Percentiles rank a stretch among this genome's conserved stretches.
Conservation (phyloP, 2,113 vertebrate genomes). For the Rhinolophus sinicus region DNA sequence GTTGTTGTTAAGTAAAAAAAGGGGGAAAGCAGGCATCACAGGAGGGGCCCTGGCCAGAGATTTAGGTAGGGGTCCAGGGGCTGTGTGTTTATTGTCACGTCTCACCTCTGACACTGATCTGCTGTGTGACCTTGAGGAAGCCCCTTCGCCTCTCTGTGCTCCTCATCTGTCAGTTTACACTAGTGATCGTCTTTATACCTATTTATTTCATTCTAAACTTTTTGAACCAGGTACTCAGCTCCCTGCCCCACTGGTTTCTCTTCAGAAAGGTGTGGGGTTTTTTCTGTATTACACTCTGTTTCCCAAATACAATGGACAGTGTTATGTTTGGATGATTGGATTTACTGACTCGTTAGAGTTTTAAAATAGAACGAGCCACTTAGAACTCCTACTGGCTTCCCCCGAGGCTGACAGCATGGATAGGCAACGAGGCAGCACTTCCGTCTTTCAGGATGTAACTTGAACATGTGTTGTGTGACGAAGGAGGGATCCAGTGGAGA, state of each 20-base stretch:
- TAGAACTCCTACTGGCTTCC: neutral
- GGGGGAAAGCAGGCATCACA: neutral
- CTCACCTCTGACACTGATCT: neutral
- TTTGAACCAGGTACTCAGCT: neutral
- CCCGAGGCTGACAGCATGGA: neutral
- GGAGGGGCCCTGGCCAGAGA: neutral
- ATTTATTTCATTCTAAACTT: neutral
- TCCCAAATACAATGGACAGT: slow-evolving; percentile 9
- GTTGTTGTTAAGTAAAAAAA: neutral
- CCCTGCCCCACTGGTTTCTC: neutral
- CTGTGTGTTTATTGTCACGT: neutral
- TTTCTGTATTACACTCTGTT: neutral
- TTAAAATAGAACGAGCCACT: slow-evolving; percentile 2
- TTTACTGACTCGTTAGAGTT: slow-evolving; percentile 7
- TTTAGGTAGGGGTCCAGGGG: accelerated
- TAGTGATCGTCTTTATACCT: neutral
- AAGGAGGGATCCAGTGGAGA: neutral
- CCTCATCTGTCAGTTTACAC: neutral
- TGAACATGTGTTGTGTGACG: neutral
- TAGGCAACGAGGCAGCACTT: neutral
- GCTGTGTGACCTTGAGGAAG: neutral
- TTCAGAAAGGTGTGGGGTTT: neutral
- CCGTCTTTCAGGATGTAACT: neutral
- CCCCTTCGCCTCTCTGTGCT: neutral
- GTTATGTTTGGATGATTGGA: neutral